phyloP scores from a whole-genome alignment of 2,113 vertebrate genomes.

The Oncorhynchus tshawytscha region DNA sequence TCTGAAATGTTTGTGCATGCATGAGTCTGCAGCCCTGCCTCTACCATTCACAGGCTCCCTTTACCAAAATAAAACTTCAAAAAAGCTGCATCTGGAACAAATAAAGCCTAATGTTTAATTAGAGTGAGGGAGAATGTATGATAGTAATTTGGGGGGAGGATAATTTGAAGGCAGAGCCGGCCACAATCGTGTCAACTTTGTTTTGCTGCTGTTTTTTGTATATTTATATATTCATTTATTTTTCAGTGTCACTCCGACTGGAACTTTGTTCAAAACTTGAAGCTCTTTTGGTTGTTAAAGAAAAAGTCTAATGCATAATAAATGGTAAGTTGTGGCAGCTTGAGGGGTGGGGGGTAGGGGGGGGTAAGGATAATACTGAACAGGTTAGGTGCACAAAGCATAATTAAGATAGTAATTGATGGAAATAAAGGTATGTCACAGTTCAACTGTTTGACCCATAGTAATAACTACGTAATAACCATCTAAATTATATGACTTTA shows the following conservation, averaged over 20 bases:
- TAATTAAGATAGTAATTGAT: too few relatives aligned
- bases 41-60: conserved; percentile 46
- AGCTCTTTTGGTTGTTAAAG: conserved; percentile 14
- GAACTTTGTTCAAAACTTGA: conserved; percentile 37
- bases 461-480: too few relatives aligned
- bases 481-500: too few relatives aligned
- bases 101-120: conserved; percentile 82
- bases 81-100: conserved; percentile 79
- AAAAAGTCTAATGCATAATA: conserved; percentile 18
- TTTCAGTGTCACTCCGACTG: conserved; percentile 39
- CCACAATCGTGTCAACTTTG: conserved; percentile 69
- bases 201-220: conserved; percentile 57
- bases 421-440: too few relatives aligned
- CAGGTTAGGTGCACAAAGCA: neutral
- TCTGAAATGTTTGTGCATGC: neutral
- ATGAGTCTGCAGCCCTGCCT: conserved; percentile 13
- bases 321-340: conserved; percentile 27
- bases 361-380: conserved; percentile 24
- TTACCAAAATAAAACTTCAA: conserved; percentile 63
- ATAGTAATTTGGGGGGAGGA: conserved; percentile 76
- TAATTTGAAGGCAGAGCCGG: conserved; percentile 78
- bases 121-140: conserved; percentile 71
- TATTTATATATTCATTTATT: conserved; percentile 49
- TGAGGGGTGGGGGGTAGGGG: neutral
- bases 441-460: too few relatives aligned